Conservation (phyloP, 1,140 invertebrate genomes). For the Trichonephila inaurata region DNA sequence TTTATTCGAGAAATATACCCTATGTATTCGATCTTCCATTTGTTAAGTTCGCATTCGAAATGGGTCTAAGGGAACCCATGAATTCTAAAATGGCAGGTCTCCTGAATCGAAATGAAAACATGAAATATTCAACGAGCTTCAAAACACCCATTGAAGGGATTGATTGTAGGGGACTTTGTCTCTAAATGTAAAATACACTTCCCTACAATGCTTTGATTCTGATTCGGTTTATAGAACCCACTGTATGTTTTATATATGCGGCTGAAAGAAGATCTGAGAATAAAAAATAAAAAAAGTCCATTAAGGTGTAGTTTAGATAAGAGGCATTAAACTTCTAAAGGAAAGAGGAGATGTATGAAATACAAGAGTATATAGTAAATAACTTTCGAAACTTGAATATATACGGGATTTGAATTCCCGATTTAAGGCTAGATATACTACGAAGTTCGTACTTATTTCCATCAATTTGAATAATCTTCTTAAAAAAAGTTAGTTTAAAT, state of each 20-base stretch:
- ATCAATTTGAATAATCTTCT: too few relatives aligned
- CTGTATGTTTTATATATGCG: neutral
- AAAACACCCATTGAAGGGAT: neutral
- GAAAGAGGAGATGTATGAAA: neutral
- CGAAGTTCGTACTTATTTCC: too few relatives aligned
- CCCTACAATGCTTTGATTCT: neutral
- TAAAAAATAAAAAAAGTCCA: neutral
- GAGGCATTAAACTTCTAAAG: neutral
- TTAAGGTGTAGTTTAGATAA: neutral
- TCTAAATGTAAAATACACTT: neutral
- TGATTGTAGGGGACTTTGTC: constrained; percentile 14
- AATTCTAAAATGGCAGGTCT: constrained; percentile 16
- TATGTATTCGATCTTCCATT: constrained; percentile 20
- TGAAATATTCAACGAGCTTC: constrained; percentile 16
- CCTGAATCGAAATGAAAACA: constrained; percentile 29
- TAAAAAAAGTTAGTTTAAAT: too few relatives aligned
- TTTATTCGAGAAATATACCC: neutral
- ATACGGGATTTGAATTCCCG: too few relatives aligned
- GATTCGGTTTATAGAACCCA: neutral
- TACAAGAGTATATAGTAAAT: too few relatives aligned
- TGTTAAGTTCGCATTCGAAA: constrained; percentile 6
- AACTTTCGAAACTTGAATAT: too few relatives aligned
- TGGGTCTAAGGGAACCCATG: neutral
- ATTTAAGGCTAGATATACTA: too few relatives aligned
- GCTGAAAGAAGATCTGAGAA: neutral